Evolutionary conservation across 2,797 vertebrate species (phyloP).

Genomic region (Periophthalmus magnuspinnatus): DNA sequence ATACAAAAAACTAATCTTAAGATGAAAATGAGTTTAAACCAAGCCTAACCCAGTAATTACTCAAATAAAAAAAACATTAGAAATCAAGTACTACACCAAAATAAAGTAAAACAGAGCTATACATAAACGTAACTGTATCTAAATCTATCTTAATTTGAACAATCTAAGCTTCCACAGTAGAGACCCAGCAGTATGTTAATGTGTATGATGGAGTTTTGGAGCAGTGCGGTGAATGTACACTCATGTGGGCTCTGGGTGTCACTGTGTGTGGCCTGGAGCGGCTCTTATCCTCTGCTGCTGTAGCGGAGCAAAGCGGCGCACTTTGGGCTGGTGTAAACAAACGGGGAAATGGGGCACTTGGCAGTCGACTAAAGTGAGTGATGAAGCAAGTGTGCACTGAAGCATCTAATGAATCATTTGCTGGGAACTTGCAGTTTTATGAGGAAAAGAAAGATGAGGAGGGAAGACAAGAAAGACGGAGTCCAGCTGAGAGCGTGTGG

Average conservation of each 20-base stretch:
- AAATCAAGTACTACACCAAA: background rate
- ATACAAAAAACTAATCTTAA: background rate
- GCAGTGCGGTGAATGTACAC: slow-evolving; percentile 43
- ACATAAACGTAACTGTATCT: background rate
- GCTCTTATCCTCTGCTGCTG: slow-evolving; percentile 47
- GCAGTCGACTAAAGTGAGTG: slow-evolving; percentile 72
- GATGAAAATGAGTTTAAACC: background rate
- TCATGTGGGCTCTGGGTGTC: slow-evolving; percentile 58
- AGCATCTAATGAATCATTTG: slow-evolving; percentile 78
- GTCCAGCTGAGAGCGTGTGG: slow-evolving; percentile 32
- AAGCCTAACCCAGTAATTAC: background rate
- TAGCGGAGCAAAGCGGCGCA: slow-evolving; percentile 63
- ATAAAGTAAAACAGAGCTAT: background rate
- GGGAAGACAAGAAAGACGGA: slow-evolving; percentile 47
- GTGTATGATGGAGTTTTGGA: slow-evolving; percentile 43
- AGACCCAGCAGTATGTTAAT: slow-evolving; percentile 25
- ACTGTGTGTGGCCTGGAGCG: slow-evolving; percentile 70
- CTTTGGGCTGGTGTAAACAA: slow-evolving; percentile 75
- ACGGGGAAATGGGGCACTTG: slow-evolving; percentile 76
- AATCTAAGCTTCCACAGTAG: slow-evolving; percentile 2
- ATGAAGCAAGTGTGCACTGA: slow-evolving; percentile 76
- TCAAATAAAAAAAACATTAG: background rate
- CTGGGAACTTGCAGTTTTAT: slow-evolving; percentile 69
- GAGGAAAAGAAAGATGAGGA: slow-evolving; percentile 67
- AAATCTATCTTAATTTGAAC: background rate